Conservation (phyloP, 2,113 vertebrate genomes). For the Callocephalon fimbriatum region DNA sequence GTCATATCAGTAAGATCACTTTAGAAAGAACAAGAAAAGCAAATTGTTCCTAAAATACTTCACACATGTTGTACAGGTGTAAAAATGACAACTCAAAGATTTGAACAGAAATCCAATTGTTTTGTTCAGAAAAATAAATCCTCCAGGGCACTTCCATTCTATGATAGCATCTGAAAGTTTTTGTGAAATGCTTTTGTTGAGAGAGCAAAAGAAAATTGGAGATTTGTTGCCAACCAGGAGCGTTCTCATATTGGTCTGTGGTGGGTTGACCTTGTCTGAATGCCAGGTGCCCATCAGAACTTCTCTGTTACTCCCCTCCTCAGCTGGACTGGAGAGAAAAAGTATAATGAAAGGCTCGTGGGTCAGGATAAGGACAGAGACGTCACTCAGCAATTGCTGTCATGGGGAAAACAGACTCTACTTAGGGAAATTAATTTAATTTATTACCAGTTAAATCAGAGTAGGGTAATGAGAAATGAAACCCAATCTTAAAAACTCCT, state of each 20-base stretch:
- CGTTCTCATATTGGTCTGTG: not conserved
- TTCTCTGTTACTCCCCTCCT: not conserved
- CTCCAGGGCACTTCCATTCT: not conserved
- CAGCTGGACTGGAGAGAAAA: not conserved
- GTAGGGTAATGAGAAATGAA: not conserved
- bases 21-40: not conserved
- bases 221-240: not conserved
- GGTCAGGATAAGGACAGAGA: not conserved
- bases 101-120: not conserved
- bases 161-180: not conserved
- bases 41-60: not conserved
- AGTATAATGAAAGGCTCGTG: not conserved
- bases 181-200: not conserved
- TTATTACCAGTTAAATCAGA: not conserved
- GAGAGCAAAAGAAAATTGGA: not conserved
- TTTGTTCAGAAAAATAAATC: not conserved
- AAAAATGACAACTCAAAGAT: not conserved
- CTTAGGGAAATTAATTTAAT: not conserved
- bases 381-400: not conserved
- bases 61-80: not conserved
- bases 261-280: not conserved
- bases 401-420: too few relatives aligned
- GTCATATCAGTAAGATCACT: not conserved
- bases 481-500: not conserved
- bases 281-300: not conserved